These are phyloP conservation scores for Microtus pennsylvanicus DNA, from an alignment of 2,113 vertebrate genomes.

Conservation along the genomic window DNA sequence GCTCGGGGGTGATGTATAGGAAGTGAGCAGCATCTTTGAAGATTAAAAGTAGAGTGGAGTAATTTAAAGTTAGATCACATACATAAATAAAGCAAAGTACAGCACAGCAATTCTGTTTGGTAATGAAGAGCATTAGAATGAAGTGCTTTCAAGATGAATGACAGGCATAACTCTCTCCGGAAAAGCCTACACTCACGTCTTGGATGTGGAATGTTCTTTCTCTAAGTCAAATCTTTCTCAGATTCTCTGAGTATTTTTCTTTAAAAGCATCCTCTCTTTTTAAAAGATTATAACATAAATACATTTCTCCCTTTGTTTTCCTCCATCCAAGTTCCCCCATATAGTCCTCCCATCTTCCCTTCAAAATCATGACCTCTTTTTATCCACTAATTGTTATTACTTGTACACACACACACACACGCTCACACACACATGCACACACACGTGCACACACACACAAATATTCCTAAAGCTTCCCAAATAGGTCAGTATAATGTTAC, in stretches of 20 bases:
- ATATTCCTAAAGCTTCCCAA: not conserved
- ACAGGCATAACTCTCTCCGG: not conserved
- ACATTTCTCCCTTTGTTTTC: not conserved
- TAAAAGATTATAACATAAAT: not conserved
- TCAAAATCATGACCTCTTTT: not conserved
- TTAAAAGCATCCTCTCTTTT: not conserved
- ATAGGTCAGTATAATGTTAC: not conserved
- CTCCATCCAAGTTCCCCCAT: no score
- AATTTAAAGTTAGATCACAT: slow-evolving; percentile 37
- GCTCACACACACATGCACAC: not conserved
- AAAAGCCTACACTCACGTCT: not conserved
- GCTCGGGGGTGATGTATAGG: slow-evolving; percentile 14
- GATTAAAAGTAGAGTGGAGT: slow-evolving; percentile 42
- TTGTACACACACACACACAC: not conserved
- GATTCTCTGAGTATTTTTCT: not conserved
- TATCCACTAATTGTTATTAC: not conserved
- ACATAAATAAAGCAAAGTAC: slow-evolving; percentile 42
- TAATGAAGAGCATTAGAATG: not conserved
- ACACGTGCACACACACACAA: not conserved
- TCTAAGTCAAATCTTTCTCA: not conserved
- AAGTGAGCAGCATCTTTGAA: slow-evolving; percentile 48
- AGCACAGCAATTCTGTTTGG: not conserved
- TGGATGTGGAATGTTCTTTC: not conserved
- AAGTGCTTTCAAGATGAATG: not conserved
- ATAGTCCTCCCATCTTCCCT: not conserved